These are phyloP conservation scores for Strongylocentrotus purpuratus DNA, from an alignment of 35 echinoderm and acorn worm species.

Conservation along the genomic window DNA sequence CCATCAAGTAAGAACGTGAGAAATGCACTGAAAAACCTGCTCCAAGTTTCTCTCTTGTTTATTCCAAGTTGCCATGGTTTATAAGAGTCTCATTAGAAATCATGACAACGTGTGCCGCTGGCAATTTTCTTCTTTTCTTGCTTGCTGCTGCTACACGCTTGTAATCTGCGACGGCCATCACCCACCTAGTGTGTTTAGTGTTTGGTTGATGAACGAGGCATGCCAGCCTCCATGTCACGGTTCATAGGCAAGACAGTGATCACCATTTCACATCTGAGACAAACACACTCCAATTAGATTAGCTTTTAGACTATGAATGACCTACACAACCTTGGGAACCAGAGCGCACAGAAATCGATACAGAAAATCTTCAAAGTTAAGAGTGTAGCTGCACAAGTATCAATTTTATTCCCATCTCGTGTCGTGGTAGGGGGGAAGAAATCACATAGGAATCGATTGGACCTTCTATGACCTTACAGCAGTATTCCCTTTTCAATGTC, in stretches of 20 bases:
- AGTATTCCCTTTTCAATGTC: not conserved
- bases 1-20: not conserved
- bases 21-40: not conserved
- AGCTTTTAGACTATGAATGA: not conserved
- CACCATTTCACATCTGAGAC: not conserved
- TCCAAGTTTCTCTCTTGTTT: not conserved
- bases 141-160: not conserved
- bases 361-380: not conserved
- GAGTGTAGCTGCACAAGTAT: not conserved
- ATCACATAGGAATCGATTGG: not conserved
- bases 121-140: not conserved
- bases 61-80: conserved; percentile 22
- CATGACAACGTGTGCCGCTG: not conserved
- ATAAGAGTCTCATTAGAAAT: conserved; percentile 9
- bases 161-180: conserved; percentile 7
- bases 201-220: conserved; percentile 50
- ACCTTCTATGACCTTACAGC: not conserved
- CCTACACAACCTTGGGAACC: not conserved
- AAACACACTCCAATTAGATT: not conserved
- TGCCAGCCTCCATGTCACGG: conserved; percentile 45
- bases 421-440: not conserved
- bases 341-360: not conserved
- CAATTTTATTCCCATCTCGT: not conserved
- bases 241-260: not conserved
- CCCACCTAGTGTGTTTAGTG: conserved; percentile 14